Percentiles rank a stretch among this genome's conserved stretches.
phyloP scores from a whole-genome alignment of 2,797 vertebrate species.

The Danio aesculapii region DNA sequence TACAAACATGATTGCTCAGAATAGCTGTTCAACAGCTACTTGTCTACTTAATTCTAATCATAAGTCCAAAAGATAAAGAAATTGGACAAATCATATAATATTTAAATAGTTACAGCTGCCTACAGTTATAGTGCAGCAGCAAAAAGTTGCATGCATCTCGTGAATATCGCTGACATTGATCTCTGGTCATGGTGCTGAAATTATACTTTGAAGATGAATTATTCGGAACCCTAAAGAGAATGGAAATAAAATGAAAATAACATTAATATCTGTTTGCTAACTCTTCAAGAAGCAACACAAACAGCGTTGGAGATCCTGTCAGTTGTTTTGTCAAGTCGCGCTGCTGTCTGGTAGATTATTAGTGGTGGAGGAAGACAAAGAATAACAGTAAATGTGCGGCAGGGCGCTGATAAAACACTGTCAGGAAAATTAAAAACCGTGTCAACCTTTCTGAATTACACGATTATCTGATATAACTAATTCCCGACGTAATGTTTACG shows the following conservation, averaged over 20 bases:
- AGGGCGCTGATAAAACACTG: background rate
- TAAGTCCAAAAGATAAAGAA: background rate
- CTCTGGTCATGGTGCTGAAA: conserved; percentile 34
- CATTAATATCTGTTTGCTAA: background rate
- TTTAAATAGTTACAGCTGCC: background rate
- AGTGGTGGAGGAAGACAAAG: conserved; percentile 49
- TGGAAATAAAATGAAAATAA: conserved; percentile 11
- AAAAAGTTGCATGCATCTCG: background rate
- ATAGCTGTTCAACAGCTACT: conserved; percentile 48
- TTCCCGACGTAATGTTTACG: background rate
- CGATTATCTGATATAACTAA: background rate
- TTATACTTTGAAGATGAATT: conserved; percentile 8
- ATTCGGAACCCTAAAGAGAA: conserved; percentile 68
- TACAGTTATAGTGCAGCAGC: background rate
- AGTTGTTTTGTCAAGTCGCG: conserved; percentile 16
- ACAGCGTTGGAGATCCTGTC: background rate
- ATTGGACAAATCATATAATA: background rate
- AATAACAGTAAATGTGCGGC: conserved; percentile 24
- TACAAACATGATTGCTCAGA: conserved; percentile 70
- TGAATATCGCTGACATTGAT: background rate
- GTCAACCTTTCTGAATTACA: background rate
- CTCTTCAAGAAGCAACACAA: conserved; percentile 7
- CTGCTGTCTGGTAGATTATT: conserved; percentile 21
- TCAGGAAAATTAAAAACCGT: background rate
- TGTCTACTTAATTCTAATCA: conserved; percentile 13